Conservation (phyloP, 2,888 invertebrate genomes). For the Rhyacophila evoluta region DNA sequence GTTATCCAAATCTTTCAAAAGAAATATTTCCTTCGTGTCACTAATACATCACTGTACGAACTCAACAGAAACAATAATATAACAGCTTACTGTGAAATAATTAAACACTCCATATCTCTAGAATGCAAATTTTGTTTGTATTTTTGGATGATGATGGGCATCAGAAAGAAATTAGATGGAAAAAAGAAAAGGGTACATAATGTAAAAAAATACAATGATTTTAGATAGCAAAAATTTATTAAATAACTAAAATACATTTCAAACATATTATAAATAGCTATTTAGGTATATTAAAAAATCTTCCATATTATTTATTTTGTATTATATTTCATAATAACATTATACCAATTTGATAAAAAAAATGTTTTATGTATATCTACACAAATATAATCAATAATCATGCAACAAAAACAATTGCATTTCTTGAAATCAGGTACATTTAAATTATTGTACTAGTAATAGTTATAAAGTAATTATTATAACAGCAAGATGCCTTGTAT, state of each 20-base stretch:
- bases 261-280: conserved; percentile 22
- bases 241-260: conserved; percentile 13
- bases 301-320: not conserved
- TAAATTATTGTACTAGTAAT: conserved; percentile 19
- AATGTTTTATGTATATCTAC: not conserved
- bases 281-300: not conserved
- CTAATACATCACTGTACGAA: no score
- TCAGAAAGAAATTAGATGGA: no score
- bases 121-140: no score
- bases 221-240: conserved; percentile 11
- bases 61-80: no score
- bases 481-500: not conserved
- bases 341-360: conserved; percentile 1
- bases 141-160: no score
- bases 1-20: no score
- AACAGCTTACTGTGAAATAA: no score
- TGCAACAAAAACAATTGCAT: conserved; percentile 5
- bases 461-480: not conserved
- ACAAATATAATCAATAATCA: not conserved
- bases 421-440: conserved; percentile 11
- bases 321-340: not conserved
- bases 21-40: no score
- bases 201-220: not conserved
- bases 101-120: no score
- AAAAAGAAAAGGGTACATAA: not conserved